Percentiles rank a stretch among this genome's conserved stretches.
These are phyloP conservation scores for Palythoa grandis DNA, from an alignment of 92 coral and sea anemone genomes.

Conservation along the genomic window DNA sequence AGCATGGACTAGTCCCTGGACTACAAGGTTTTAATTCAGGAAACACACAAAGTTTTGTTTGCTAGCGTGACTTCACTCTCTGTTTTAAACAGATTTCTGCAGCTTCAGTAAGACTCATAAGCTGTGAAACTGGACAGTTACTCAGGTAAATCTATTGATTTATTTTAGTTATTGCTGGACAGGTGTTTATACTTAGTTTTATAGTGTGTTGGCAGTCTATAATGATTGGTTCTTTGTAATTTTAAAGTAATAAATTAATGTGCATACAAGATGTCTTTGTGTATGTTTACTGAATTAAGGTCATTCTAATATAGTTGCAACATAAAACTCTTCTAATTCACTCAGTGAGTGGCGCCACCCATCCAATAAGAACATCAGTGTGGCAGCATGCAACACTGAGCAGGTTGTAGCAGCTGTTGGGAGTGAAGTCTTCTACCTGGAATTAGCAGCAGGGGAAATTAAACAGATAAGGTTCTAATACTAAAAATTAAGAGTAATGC, in stretches of 20 bases:
- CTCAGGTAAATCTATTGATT: constrained; percentile 63
- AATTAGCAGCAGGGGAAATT: constrained; percentile 69
- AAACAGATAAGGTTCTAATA: constrained; percentile 70
- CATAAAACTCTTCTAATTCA: neutral
- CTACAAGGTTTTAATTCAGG: no score
- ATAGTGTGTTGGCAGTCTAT: no score
- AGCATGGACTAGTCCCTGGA: no score
- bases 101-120: constrained; percentile 81
- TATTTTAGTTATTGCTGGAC: neutral
- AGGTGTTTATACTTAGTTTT: neutral
- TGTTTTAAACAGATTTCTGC: constrained; percentile 80
- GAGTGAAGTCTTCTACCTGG: constrained; percentile 87
- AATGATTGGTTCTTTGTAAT: no score
- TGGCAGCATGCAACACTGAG: constrained; percentile 87
- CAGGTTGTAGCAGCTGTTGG: constrained; percentile 96
- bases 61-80: neutral
- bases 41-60: no score
- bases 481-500: no score
- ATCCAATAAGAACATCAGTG: constrained; percentile 92
- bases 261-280: neutral
- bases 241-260: no score
- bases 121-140: constrained; percentile 81
- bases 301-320: neutral
- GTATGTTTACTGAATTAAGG: neutral
- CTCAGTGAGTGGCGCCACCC: constrained; percentile 95